Percentiles rank a stretch among this genome's conserved stretches.
phyloP scores from a whole-genome alignment of 2,113 vertebrate species.

The Smithornis capensis region DNA sequence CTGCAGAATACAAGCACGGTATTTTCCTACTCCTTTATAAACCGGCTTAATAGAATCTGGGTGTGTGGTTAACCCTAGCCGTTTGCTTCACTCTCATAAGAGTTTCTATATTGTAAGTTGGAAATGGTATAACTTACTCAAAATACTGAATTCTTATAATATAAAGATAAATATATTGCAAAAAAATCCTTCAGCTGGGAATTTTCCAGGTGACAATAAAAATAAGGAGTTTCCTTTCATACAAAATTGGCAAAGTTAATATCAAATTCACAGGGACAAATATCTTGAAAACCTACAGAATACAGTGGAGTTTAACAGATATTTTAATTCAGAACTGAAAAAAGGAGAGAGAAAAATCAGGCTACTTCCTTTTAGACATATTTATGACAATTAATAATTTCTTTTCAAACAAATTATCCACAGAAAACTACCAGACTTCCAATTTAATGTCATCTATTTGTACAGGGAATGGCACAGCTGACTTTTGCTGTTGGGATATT shows the following conservation, averaged over 20 bases:
- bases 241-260: not conserved
- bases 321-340: not conserved
- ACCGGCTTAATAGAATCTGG: slow-evolving; percentile 33
- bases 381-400: not conserved
- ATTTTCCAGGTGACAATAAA: slow-evolving; percentile 2
- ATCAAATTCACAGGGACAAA: not conserved
- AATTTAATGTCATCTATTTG: not conserved
- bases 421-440: not conserved
- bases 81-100: slow-evolving; percentile 38
- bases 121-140: slow-evolving; percentile 32
- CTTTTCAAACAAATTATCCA: not conserved
- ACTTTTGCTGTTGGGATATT: not conserved
- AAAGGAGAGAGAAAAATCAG: not conserved
- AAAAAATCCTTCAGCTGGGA: slow-evolving; percentile 15
- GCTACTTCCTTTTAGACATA: not conserved
- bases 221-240: not conserved
- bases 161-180: not conserved
- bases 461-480: not conserved
- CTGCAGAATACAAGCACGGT: slow-evolving; percentile 1
- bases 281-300: not conserved
- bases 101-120: slow-evolving; percentile 38
- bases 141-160: slow-evolving; percentile 40
- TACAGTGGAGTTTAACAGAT: not conserved
- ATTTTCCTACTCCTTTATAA: slow-evolving; percentile 32
- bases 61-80: slow-evolving; percentile 19